phyloP scores from a whole-genome alignment of 2,797 vertebrate species.

The Silurus lanzhouensis region DNA sequence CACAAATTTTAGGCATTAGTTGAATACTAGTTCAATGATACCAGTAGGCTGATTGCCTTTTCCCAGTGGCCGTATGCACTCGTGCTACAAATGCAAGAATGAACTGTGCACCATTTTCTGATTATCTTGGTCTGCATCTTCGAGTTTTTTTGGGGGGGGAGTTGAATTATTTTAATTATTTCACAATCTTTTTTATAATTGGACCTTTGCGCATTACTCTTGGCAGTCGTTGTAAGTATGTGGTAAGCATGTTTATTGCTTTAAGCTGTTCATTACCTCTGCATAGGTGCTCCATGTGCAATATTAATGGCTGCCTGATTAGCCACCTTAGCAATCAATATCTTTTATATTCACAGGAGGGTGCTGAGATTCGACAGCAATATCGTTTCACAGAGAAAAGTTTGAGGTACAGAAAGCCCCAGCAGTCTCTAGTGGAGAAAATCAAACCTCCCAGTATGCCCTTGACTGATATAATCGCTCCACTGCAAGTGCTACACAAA shows the following conservation, averaged over 20 bases:
- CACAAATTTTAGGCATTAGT: slow-evolving; percentile 38
- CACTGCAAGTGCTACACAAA: neutral
- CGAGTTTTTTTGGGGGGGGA: slow-evolving; percentile 72
- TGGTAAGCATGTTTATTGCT: slow-evolving; percentile 75
- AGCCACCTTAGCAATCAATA: slow-evolving; percentile 41
- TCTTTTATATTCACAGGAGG: slow-evolving; percentile 28
- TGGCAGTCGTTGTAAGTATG: slow-evolving; percentile 83
- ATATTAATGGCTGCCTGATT: slow-evolving; percentile 56
- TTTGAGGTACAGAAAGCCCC: slow-evolving; percentile 9
- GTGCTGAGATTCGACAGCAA: slow-evolving; percentile 21
- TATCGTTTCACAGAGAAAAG: slow-evolving; percentile 35
- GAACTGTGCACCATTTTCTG: slow-evolving; percentile 76
- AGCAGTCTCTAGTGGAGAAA: slow-evolving; percentile 2
- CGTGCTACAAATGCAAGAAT: slow-evolving; percentile 74
- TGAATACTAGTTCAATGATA: slow-evolving; percentile 64
- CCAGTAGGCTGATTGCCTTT: slow-evolving; percentile 76
- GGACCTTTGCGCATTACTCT: slow-evolving; percentile 82
- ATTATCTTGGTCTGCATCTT: slow-evolving; percentile 63
- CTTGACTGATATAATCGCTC: slow-evolving; percentile 4
- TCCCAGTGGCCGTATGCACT: slow-evolving; percentile 70
- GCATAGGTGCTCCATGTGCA: slow-evolving; percentile 49
- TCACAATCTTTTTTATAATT: slow-evolving; percentile 65
- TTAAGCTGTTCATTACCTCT: slow-evolving; percentile 72
- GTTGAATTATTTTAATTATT: slow-evolving; percentile 80
- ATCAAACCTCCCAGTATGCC: slow-evolving; percentile 34